Evolutionary conservation across 2,113 vertebrate species (phyloP), one percentile per base, ranked within the genome.

Genomic region (Pteruthius melanotis): DNA sequence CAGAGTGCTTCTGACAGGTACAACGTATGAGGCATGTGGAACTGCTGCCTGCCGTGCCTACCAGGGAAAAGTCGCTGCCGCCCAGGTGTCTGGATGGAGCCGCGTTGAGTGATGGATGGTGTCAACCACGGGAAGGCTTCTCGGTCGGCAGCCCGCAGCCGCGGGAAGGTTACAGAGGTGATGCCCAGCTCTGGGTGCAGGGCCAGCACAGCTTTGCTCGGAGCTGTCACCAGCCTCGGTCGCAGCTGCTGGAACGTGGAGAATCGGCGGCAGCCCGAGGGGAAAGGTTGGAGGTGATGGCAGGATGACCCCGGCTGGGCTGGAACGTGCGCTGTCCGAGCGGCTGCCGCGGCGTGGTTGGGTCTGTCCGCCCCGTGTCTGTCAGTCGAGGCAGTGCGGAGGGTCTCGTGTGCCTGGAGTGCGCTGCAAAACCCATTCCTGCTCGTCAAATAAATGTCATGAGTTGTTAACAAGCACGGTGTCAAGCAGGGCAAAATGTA

Each of bases 381-480:
- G 37, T 35, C 5, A 0, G 30, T 23, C 2, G 0, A 66, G 75
- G 78, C 72, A 37, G 19, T n/a, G 69, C 10, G 64, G 79, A 86
- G 56, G n/a, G 65, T 74, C 64, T 50, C 1, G 0, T 13, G 31
- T 18, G 79, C 83, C 77, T 20, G 12, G 33, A 94, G 19, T 45
- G 33, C 0, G 3, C 93, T 50, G 87, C 69, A 45, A 15, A 76
- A 56, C 31, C 49, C 39, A 0, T 28, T 57, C 83, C 65, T 35
- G 16, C 96, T 97, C 68, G 13, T 96, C 60, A 49, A 83, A 93
- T 97, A 97, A 98, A 97, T 97, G 94, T 96, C 96, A 94, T 96
- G 97, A 97, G 95, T 97, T 97, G 97, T 97, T 98, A 98, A 96
- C 97, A 97, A 97, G 94, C 78, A 45, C 30, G 1, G 90, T 98